Base-by-base conservation (phyloP, 2,113 vertebrate species). In the Passer montanus region DNA sequence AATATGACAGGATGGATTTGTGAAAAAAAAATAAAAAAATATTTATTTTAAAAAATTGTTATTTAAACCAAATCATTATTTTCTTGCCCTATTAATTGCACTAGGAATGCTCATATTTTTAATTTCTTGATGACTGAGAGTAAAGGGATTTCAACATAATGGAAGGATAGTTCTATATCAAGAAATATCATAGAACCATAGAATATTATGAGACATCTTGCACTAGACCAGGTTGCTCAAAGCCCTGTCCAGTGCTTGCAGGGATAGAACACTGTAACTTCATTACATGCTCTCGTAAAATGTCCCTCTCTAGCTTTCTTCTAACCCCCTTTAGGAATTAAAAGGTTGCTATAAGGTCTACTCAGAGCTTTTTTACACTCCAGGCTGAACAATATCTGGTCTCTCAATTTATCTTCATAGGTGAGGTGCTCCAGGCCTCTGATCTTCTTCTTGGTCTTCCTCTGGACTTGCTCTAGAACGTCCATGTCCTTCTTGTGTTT, bases 31-130 rank as follows among this genome's bases (percentile, higher is more conserved):
- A 22, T 7, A 47, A 0, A 64, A 18, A 67, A 89, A 47, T 13
- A 0, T 8, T 30, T 37, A 37, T 35, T 33, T 6, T 1, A 15
- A 43, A 66, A 44, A 69, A n/a, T 3, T 9, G 1, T 15, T 62
- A 23, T 58, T 85, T 70, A 33, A 49, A 12, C 3, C 13, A 92
- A 73, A 68, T 46, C 0, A n/a, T 33, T 12, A 78, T 1, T 9
- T 66, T 24, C 12, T 62, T 41, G 11, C 39, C 62, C 4, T 70
- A 16, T 30, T 69, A 12, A 35, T 70, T 56, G 2, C 10, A 44
- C 6, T 49, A 28, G 24, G 88, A 82, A 41, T 56, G n/a, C 3
- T 90, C 3, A 6, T 52, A 59, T 68, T 58, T 49, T 4, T 60
- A 64, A 46, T 30, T 84, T 18, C 15, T 62, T 84, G 28, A 47